A percentile compares a stretch with the other conserved stretches of the same genome.
phyloP scores from a whole-genome alignment of 2,888 invertebrate species.

The Trichopria drosophilae region DNA sequence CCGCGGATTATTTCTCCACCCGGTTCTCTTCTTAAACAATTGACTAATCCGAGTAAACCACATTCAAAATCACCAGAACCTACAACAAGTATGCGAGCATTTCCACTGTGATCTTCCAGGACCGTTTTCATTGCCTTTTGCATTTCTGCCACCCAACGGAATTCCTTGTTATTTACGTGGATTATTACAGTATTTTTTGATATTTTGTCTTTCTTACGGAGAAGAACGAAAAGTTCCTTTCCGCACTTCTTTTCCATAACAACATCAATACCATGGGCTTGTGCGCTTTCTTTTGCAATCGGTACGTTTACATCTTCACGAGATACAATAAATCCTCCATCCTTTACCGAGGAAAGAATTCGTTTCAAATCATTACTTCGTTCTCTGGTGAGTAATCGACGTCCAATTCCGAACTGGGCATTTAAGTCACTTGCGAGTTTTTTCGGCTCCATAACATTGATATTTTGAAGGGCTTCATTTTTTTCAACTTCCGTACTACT shows the following conservation, averaged over 20 bases:
- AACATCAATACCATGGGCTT: slow-evolving; percentile 34
- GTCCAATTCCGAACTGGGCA: slow-evolving; percentile 61
- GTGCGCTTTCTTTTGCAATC: slow-evolving; percentile 18
- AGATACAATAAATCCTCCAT: slow-evolving; percentile 47
- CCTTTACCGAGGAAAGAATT: slow-evolving; percentile 28
- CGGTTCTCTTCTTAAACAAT: slow-evolving; percentile 81
- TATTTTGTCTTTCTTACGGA: slow-evolving; percentile 37
- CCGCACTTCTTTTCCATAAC: slow-evolving; percentile 43
- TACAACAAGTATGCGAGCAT: slow-evolving; percentile 67
- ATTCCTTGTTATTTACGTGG: slow-evolving; percentile 46
- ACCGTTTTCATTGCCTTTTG: slow-evolving; percentile 46
- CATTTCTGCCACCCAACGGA: slow-evolving; percentile 54
- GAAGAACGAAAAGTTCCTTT: slow-evolving; percentile 37
- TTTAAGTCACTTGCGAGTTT: slow-evolving; percentile 63
- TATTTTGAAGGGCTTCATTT: slow-evolving; percentile 59
- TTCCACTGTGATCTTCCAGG: slow-evolving; percentile 57
- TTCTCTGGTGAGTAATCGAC: slow-evolving; percentile 56
- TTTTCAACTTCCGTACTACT: slow-evolving; percentile 51
- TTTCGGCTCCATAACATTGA: slow-evolving; percentile 65
- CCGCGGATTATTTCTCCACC: slow-evolving; percentile 65
- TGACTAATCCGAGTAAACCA: slow-evolving; percentile 82
- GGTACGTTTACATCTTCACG: slow-evolving; percentile 34
- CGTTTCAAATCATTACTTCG: slow-evolving; percentile 24
- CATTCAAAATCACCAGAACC: slow-evolving; percentile 69
- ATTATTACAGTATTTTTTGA: slow-evolving; percentile 46